phyloP scores from a whole-genome alignment of 2,888 invertebrate species.

The Phalangium opilio region DNA sequence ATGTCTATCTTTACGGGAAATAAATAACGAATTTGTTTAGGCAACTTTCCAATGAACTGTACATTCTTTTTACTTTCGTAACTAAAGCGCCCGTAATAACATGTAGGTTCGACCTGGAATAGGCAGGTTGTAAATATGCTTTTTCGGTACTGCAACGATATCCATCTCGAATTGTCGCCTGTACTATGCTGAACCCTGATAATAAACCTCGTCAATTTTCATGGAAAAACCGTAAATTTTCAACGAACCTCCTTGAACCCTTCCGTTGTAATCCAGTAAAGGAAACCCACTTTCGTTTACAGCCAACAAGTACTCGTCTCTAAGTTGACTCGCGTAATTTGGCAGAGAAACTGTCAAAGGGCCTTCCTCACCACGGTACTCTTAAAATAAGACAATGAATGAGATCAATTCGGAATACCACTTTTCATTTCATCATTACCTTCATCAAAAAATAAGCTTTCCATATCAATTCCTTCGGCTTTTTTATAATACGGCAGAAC shows the following conservation, averaged over 20 bases:
- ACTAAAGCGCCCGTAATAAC: slow-evolving; percentile 36
- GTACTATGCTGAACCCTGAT: slow-evolving; percentile 19
- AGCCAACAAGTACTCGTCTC: slow-evolving; percentile 12
- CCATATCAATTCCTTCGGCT: no score
- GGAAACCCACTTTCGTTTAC: slow-evolving; percentile 12
- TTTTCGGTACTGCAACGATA: slow-evolving; percentile 26
- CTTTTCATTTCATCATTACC: no score
- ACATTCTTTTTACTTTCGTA: slow-evolving; percentile 12
- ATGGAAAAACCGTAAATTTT: neutral
- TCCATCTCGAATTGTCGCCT: slow-evolving; percentile 26
- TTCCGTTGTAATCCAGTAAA: slow-evolving; percentile 16
- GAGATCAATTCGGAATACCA: no score
- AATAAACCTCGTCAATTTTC: neutral
- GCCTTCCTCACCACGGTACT: slow-evolving; percentile 14
- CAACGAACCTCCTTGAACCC: slow-evolving; percentile 18
- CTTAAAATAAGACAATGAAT: slow-evolving; percentile 1
- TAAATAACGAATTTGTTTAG: no score
- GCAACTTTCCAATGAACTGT: no score
- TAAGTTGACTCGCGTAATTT: slow-evolving; percentile 10
- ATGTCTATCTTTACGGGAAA: no score
- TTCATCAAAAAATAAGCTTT: no score
- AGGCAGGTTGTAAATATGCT: slow-evolving; percentile 26
- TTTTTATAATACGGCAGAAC: no score
- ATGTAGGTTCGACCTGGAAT: slow-evolving; percentile 44
- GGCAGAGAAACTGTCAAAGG: slow-evolving; percentile 13